Base-by-base conservation (phyloP, 2,113 vertebrate genomes). In the Barbus barbus region DNA sequence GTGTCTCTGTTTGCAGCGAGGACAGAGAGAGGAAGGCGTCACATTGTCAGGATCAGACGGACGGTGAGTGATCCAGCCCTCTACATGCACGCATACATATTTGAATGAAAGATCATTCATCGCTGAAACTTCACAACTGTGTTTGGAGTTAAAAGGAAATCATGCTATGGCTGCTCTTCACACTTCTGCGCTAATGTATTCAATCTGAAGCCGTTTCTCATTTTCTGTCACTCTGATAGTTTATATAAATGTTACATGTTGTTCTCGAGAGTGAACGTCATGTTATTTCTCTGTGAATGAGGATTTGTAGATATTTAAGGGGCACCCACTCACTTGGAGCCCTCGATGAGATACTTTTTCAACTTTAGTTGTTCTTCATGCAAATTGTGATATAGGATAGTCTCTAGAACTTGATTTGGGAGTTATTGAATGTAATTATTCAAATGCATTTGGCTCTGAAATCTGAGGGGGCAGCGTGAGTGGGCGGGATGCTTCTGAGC, bases 21-120 rank as follows among this genome's bases (percentile, higher is more conserved):
- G 93, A 95, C 88, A 91, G 92, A 86, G 95, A 95, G 92, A 95
- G 94, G 90, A 96, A 94, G 88, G 90, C 90, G 83, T 90, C 91
- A 86, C 91, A 90, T 86, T 92, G 91, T 86, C 94, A 94, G 87
- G 95, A 96, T 83, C 94, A 92, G 72, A 83, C 90, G 61, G 94
- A 95, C 87, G 97, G 98, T 99, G 94, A 97, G 96, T 95, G 81
- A 83, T 44, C 12, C 44, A 46, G 1, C 44, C 44, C 44, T 24
- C 16, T 60, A 16, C 24, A 20, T 4, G 36, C 38, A 65, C 65
- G 36, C 24, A 51, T 9, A 38, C 72, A 38, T 0, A 16, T 44
- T 13, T 24, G n/a, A 61, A 41, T 51, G 5, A 26, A 73, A 44
- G 12, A 33, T 48, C 26, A 53, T 16, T 44, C 38, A 44, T 44